Conservation (phyloP, 2,797 vertebrate species). For the Caiman crocodilus region DNA sequence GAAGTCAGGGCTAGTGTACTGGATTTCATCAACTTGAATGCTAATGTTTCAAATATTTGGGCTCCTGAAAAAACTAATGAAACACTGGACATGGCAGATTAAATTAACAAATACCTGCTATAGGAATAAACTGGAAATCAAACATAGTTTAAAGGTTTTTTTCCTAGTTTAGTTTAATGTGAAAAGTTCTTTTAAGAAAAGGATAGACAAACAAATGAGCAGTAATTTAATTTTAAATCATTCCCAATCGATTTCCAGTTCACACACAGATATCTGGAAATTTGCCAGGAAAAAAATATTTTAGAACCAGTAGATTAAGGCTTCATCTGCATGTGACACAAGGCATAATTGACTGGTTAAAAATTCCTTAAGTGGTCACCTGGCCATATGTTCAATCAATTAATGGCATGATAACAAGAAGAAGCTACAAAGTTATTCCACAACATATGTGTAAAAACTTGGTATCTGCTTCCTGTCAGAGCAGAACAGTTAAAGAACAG, state of each 20-base stretch:
- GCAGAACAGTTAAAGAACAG: too few species aligned
- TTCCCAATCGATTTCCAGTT: constrained; percentile 38
- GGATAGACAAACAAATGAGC: neutral
- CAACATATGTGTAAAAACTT: too few species aligned
- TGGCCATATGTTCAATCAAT: too few species aligned
- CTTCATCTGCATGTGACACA: too few species aligned
- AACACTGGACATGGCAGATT: neutral
- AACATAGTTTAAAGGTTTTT: neutral
- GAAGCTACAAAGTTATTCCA: too few species aligned
- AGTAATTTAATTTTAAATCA: constrained; percentile 32
- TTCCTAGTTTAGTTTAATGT: neutral
- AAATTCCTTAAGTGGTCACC: too few species aligned
- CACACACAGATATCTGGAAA: constrained; percentile 18
- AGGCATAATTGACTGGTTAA: too few species aligned
- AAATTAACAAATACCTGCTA: neutral
- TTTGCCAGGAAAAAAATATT: constrained; percentile 51
- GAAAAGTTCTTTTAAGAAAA: constrained; percentile 18
- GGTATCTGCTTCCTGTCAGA: too few species aligned
- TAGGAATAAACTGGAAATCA: constrained; percentile 5
- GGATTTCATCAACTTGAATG: neutral
- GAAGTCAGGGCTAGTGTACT: neutral
- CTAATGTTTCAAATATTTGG: neutral
- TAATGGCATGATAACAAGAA: too few species aligned
- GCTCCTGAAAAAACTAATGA: neutral
- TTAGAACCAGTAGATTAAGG: constrained; percentile 44